A percentile compares a stretch with the other conserved stretches of the same genome.
phyloP scores from a whole-genome alignment of 1,140 invertebrate species.

The Pseudomyrmex flavicornis region DNA sequence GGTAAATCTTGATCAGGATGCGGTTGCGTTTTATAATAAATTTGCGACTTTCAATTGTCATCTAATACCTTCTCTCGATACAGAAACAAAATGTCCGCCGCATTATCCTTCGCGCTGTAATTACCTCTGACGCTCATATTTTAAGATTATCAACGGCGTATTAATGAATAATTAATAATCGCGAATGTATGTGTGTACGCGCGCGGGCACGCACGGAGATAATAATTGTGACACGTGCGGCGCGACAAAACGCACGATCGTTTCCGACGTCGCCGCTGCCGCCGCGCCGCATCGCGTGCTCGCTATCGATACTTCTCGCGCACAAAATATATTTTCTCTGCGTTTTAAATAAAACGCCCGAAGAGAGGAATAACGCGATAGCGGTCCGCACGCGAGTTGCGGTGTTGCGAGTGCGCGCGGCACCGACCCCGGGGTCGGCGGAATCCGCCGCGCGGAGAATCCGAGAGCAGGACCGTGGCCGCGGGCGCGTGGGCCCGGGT shows the following conservation, averaged over 20 bases:
- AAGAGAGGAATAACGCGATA: conserved; percentile 5
- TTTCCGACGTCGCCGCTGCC: not conserved
- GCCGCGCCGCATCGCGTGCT: not conserved
- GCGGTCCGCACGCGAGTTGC: not conserved
- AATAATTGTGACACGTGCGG: conserved; percentile 33
- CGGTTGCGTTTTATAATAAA: too few relatives aligned
- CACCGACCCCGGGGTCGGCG: conserved; percentile 46
- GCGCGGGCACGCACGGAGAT: too few relatives aligned
- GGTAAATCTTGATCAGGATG: too few relatives aligned
- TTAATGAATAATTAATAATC: conserved; percentile 60
- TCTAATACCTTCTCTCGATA: not conserved
- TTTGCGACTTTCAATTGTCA: too few relatives aligned
- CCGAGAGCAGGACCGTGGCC: conserved; percentile 55
- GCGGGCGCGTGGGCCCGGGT: conserved; percentile 77
- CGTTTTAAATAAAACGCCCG: conserved; percentile 51
- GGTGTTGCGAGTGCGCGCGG: conserved; percentile 1
- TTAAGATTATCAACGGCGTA: conserved; percentile 1
- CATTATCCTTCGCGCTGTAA: conserved; percentile 40
- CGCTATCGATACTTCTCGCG: not conserved
- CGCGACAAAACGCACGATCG: not conserved
- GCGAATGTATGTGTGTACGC: not conserved
- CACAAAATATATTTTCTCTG: conserved; percentile 10
- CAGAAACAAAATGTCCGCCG: not conserved
- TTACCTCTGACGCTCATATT: conserved; percentile 2
- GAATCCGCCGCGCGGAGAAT: conserved; percentile 44